Base-by-base conservation (phyloP, 53 echinoderm and acorn worm genomes). In the Zoroaster sp. region DNA sequence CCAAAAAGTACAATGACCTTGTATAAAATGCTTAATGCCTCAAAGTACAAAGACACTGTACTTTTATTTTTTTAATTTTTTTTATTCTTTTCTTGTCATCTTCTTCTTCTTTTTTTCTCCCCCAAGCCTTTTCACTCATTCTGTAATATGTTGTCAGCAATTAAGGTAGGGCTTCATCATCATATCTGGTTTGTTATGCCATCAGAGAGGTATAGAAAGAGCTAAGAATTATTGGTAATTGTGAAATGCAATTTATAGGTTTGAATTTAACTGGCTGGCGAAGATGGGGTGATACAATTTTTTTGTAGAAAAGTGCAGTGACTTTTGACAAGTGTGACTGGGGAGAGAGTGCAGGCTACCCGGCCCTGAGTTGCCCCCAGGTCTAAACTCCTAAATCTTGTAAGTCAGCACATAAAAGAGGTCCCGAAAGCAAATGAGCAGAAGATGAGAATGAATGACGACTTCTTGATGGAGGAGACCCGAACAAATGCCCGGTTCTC, bases 31-130 rank as follows among this genome's bases (percentile, higher is more conserved):
- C 12, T 39, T 42, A 40, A 42, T 34, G 35, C 35, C 78, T 76
- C 66, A 81, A 81, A 81, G 81, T 81, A 81, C 81, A 81, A 63
- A 81, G 81, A 81, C 81, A 81, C 81, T 31, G 38, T 28, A 55
- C 67, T 36, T n/a, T 25, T 55, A 33, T 37, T 34, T 25, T 39
- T 55, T 32, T 30, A 33, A 32, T 69, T 31, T 25, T 11, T 47
- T 75, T 6, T 47, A 46, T n/a, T 28, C 75, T 47, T 40, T 66
- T 44, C 30, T 78, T 81, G 6, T 28, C 63, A 21, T 59, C 63
- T 8, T 21, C 63, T 28, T 59, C 63, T 44, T 12, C 28, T 28
- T 1, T 28, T 59, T 28, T 59, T 28, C 28, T 18, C 15, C 23
- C 21, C 46, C 30, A 30, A 28, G 23, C 28, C 68, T 39, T 81